phyloP scores from a whole-genome alignment of 2,113 vertebrate genomes.

The Morone chrysops region DNA sequence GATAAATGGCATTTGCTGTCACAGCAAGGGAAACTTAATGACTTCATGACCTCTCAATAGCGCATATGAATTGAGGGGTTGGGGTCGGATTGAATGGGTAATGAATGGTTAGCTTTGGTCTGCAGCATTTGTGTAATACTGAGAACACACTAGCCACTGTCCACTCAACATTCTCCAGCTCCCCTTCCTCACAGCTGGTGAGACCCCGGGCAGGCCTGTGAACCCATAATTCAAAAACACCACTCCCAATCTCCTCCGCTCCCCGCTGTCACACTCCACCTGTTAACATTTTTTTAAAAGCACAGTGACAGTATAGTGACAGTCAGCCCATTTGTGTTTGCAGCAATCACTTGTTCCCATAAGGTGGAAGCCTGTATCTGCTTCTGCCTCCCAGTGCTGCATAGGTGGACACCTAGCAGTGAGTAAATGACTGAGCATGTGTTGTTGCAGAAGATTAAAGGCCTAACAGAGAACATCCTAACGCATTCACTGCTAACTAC shows the following conservation, averaged over 20 bases:
- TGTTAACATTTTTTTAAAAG: conserved; percentile 57
- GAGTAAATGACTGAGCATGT: conserved; percentile 59
- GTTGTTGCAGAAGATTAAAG: conserved; percentile 20
- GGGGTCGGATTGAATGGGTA: conserved; percentile 48
- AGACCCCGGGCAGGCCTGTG: conserved; percentile 18
- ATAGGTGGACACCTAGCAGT: conserved; percentile 36
- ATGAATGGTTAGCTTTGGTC: conserved; percentile 73
- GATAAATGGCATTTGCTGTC: conserved; percentile 72
- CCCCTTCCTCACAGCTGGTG: conserved; percentile 60
- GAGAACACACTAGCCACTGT: conserved; percentile 57
- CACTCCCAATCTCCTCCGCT: conserved; percentile 36
- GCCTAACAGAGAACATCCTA: conserved; percentile 36
- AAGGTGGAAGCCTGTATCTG: conserved; percentile 43
- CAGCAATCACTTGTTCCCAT: conserved; percentile 36
- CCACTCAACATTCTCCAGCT: conserved; percentile 43
- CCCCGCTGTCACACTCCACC: conserved; percentile 65
- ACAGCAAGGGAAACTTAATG: conserved; percentile 58
- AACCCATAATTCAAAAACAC: conserved; percentile 62
- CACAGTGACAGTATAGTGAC: conserved; percentile 19
- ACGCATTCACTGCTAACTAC: conserved; percentile 32
- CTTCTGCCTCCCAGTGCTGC: conserved; percentile 29
- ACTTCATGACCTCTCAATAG: conserved; percentile 62
- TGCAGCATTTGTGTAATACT: conserved; percentile 49
- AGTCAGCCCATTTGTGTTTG: conserved; percentile 45
- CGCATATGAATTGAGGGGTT: neutral